Evolutionary conservation across 2,888 invertebrate species (phyloP).

Genomic region (Siphonodentalium dalli): DNA sequence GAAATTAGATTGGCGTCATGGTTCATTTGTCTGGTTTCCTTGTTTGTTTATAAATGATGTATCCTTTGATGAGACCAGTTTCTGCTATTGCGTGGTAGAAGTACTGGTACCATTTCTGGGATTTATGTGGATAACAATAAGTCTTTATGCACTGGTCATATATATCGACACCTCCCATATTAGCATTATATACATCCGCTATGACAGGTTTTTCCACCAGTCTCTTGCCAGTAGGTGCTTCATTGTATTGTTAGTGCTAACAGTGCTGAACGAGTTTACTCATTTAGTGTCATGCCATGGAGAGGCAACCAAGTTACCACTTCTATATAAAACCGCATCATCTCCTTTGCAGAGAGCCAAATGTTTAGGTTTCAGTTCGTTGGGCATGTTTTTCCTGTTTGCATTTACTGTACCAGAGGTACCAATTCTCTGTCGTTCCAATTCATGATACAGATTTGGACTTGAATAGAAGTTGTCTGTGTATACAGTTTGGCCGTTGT

Average conservation of each 20-base stretch:
- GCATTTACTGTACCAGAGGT: constrained; percentile 13
- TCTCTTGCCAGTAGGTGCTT: neutral
- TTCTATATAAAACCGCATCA: neutral
- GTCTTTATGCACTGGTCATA: constrained; percentile 7
- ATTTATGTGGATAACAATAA: constrained; percentile 11
- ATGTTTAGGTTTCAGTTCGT: constrained; percentile 2
- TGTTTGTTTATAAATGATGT: constrained; percentile 8
- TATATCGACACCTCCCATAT: constrained; percentile 21
- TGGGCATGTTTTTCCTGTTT: constrained; percentile 16
- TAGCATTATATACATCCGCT: constrained; percentile 10
- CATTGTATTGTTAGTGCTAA: neutral
- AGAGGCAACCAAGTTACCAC: neutral
- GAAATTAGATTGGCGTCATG: neutral
- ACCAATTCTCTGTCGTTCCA: constrained; percentile 11
- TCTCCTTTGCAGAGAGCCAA: neutral
- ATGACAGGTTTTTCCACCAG: constrained; percentile 6
- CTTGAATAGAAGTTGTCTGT: constrained; percentile 13
- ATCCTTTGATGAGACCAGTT: constrained; percentile 8
- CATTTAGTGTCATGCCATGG: constrained; percentile 1
- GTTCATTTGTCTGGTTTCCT: neutral
- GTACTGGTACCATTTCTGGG: constrained; percentile 13
- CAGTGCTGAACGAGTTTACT: neutral
- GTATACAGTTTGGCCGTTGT: constrained; percentile 2
- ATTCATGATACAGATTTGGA: constrained; percentile 8
- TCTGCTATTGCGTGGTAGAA: constrained; percentile 10